Evolutionary conservation across 64 coral and sea anemone genomes (phyloP), one percentile per base, ranked within the genome.

Genomic region (Montipora cactus): DNA sequence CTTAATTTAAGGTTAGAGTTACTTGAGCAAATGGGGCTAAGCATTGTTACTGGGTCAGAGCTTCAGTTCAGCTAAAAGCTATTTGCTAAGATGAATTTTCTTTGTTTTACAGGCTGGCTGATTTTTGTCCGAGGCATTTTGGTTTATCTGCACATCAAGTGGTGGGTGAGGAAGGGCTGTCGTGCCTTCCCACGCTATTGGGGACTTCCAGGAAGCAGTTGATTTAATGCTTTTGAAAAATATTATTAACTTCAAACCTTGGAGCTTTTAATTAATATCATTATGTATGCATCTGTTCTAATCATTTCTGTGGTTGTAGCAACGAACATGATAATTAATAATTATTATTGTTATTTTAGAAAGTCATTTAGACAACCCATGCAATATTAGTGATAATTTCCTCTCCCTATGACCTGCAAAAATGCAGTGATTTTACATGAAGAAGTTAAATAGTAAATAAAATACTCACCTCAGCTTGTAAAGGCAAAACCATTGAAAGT

Each of bases 101-200:
- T 4, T 8, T 62, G 5, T 67, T 28, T 66, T 73, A 28, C 70
- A 93, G 91, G 91, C 44, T 93, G 91, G 91, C 47, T 93, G 18
- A 59, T 93, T 19, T 93, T 93, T 71, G 84, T 93, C 9, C 82
- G 83, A 51, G 64, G 81, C 58, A 87, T 79, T 49, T 49, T 93
- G 44, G 83, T 77, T 21, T 93, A 93, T 59, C 15, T 93, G 28
- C 74, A 93, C 82, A 93, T 93, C 77, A 88, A 93, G 84, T 55
- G 85, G 84, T 93, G 85, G 81, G 92, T 93, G 13, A 87, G 58
- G 62, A 77, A 78, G 15, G 92, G 92, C 2, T 93, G 92, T 47
- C 83, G 92, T 52, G 20, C 83, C 37, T 93, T 93, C 49, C 92
- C 83, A 3, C 92, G 75, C 9, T 80, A 79, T 84, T 93, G 92